Base-by-base conservation (phyloP, 2,797 vertebrate species). In the Dermochelys coriacea region DNA sequence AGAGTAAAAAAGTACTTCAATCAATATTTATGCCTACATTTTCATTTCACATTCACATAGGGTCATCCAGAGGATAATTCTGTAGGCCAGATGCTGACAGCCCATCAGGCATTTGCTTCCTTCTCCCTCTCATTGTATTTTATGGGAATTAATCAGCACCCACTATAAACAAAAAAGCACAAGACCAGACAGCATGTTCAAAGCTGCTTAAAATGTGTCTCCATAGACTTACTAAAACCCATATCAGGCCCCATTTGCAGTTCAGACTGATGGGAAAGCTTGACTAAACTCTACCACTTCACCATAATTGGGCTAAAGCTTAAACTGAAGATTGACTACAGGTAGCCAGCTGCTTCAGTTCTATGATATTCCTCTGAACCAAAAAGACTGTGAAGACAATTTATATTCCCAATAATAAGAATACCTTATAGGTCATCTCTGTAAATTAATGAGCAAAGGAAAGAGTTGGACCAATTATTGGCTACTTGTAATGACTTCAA, bases 81-180 rank as follows among this genome's bases (percentile, higher is more conserved):
- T 45, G 5, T 2, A 0, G 3, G 57, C 6, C 45, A 3, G 0
- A 0, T 0, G 4, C 83, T 52, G 61, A 1, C 59, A 57, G 55
- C 92, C 83, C 50, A 0, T 49, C 21, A 9, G 74, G 47, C 4
- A 16, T 37, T 52, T 5, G 29, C 14, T 49, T 34, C 34, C 78
- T 68, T 37, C 64, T 68, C n/a, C 64, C 64, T 37, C 64, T 41
- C 1, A 23, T n/a, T 52, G 78, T 80, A 0, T 2, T 83, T 27
- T 2, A 0, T 27, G 52, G 9, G 84, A 50, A 47, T 6, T 0
- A 6, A 71, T 71, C 68, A 3, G 2, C 52, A 49, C 3, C 37
- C 8, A 12, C 31, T 21, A 1, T 2, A 49, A 15, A 2, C 49
- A 6, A 31, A 85, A 64, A 25, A 1, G 1, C 25, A 18, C 2